Evolutionary conservation across 2,888 invertebrate species (phyloP), one percentile per base, ranked within the genome.

Genomic region (Nymphalis polychloros): DNA sequence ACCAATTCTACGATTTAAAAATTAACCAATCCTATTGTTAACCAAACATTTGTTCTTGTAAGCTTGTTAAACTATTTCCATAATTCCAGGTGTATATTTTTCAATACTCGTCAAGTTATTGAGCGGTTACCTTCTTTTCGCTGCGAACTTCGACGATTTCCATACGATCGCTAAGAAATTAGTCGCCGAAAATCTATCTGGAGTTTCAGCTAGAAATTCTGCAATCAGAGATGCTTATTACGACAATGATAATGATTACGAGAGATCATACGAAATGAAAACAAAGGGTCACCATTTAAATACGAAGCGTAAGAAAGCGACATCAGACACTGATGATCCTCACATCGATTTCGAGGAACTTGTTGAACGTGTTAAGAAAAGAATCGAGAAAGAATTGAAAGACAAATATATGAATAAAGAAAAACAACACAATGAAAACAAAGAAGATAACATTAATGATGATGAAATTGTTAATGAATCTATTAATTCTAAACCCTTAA

Each of bases 81-180:
- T 23, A 8, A 47, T 71, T 69, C 47, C 65, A 72, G 72, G 65
- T 52, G 41, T 41, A 13, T 65, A 70, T 49, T 72, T 70, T 23
- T 57, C 67, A 4, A 57, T 63, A 0, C 35, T 70, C 8, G 57
- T 72, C 27, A 64, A 67, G 55, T n/a, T 70, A 10, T 8, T 70
- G 5, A 60, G 67, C 8, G 70, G 70, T 13, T 72, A 72, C 59
- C 46, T 72, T 31, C 46, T 72, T 8, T 68, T 72, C 1, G 72
- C 72, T 35, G 72, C 72, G 2, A 72, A 72, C 65, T 46, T 72
- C 35, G 70, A 68, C 6, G 72, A 72, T 50, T 70, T 72, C 23
- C 70, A 68, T 3, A 41, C 64, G 4, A 65, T 72, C 35, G 70
- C 72, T 1, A 59, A 70, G 31, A 70, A 70, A 46, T 52, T 72